Evolutionary conservation across 2,888 invertebrate species (phyloP).

Genomic region (Protophormia terraenovae): DNA sequence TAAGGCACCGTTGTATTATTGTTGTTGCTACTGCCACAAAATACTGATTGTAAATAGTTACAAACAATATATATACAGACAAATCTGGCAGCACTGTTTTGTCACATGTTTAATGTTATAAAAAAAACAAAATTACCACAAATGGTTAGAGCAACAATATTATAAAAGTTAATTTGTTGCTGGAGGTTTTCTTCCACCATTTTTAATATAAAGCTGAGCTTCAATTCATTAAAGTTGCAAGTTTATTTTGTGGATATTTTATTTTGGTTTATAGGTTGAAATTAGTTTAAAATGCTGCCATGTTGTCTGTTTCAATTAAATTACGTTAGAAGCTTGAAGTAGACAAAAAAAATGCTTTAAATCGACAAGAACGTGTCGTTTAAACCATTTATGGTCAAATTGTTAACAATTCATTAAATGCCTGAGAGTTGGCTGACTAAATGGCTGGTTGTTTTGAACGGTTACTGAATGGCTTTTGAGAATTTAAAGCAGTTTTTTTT

Average conservation of each 20-base stretch:
- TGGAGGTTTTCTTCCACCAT: conserved; percentile 40
- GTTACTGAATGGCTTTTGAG: not conserved
- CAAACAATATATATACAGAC: conserved; percentile 56
- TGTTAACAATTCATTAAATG: conserved; percentile 68
- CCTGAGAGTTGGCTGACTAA: conserved; percentile 33
- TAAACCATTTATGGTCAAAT: conserved; percentile 67
- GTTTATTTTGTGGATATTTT: not conserved
- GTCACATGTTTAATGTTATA: conserved; percentile 65
- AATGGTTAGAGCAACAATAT: not conserved
- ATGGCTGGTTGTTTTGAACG: not conserved
- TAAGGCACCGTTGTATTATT: conserved; percentile 75
- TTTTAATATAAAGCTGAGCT: conserved; percentile 44
- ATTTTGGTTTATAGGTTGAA: conserved; percentile 61
- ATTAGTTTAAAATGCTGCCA: conserved; percentile 68
- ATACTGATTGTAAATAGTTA: conserved; percentile 9
- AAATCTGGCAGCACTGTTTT: conserved; percentile 71
- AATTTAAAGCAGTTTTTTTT: conserved; percentile 61
- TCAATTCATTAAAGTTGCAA: not conserved
- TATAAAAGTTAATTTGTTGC: conserved; percentile 55
- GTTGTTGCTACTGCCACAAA: conserved; percentile 68
- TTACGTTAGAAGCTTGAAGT: conserved; percentile 51
- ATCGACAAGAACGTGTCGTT: conserved; percentile 68
- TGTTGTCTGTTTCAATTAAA: conserved; percentile 71
- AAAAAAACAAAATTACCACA: too few relatives aligned
- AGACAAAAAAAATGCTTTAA: conserved; percentile 19